A percentile compares a stretch with the other conserved stretches of the same genome.
These are phyloP conservation scores for Desmophyllum pertusum DNA, from an alignment of 92 coral and sea anemone genomes.

Conservation along the genomic window DNA sequence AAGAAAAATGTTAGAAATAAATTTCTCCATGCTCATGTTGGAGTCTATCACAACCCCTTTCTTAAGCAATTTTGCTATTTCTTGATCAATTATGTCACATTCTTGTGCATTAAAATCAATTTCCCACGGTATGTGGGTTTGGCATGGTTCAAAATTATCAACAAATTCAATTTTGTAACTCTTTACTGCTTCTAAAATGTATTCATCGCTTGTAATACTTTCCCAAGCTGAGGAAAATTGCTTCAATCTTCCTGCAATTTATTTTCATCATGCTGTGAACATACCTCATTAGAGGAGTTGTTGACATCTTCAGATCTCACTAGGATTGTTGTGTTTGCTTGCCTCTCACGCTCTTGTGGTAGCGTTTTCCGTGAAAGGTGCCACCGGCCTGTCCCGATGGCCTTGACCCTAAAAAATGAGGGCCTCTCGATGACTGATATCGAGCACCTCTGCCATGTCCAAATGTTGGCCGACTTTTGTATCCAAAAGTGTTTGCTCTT, in stretches of 20 bases:
- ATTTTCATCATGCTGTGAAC: neutral
- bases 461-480: neutral
- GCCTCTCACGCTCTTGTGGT: neutral
- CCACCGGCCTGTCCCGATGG: constrained; percentile 8
- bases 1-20: neutral
- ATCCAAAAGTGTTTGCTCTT: neutral
- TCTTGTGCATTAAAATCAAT: neutral
- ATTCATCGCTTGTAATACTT: too few relatives aligned
- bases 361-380: neutral
- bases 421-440: neutral
- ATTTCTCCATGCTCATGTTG: neutral
- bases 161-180: too few relatives aligned
- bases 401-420: constrained; percentile 10
- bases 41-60: neutral
- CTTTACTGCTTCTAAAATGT: too few relatives aligned
- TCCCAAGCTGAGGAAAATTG: neutral
- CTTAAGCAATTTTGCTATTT: neutral
- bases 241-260: neutral
- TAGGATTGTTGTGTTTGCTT: neutral
- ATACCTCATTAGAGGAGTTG: neutral
- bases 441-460: neutral
- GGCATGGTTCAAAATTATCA: neutral
- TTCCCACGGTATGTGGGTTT: neutral
- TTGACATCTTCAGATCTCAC: neutral
- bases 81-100: neutral